A percentile compares a stretch with the other conserved stretches of the same genome.
These are phyloP conservation scores for Triplophysa rosa DNA, from an alignment of 2,113 vertebrate genomes.

Conservation along the genomic window DNA sequence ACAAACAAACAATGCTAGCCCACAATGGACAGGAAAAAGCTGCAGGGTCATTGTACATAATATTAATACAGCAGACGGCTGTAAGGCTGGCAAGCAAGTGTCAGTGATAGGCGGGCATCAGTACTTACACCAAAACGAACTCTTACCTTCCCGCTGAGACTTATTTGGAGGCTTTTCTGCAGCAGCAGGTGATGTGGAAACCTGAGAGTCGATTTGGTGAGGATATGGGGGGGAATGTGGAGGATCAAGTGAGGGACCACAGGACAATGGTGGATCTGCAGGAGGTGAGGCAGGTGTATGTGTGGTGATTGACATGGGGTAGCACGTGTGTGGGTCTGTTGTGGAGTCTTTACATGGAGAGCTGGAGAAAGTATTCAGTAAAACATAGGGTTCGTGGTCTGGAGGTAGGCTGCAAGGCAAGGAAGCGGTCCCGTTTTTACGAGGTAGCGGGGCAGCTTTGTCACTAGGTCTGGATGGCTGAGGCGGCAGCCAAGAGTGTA, in stretches of 20 bases:
- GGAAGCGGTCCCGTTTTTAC: constrained; percentile 41
- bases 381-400: constrained; percentile 30
- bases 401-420: constrained; percentile 13
- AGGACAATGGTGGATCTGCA: background rate
- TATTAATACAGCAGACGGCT: constrained; percentile 7
- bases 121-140: background rate
- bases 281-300: constrained; percentile 4
- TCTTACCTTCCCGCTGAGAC: constrained; percentile 59
- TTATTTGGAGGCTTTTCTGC: constrained; percentile 38
- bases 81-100: background rate
- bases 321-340: background rate
- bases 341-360: background rate
- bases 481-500: constrained; percentile 55
- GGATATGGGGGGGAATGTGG: constrained; percentile 23
- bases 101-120: background rate
- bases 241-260: background rate
- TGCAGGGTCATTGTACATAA: background rate
- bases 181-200: constrained; percentile 5
- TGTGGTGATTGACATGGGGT: background rate
- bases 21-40: constrained; percentile 3
- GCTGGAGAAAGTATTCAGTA: background rate
- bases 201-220: constrained; percentile 16
- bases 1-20: background rate
- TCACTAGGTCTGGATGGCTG: constrained; percentile 58
- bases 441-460: constrained; percentile 57